Evolutionary conservation across 2,113 vertebrate genomes (phyloP).

Genomic region (Larimichthys polyactis): DNA sequence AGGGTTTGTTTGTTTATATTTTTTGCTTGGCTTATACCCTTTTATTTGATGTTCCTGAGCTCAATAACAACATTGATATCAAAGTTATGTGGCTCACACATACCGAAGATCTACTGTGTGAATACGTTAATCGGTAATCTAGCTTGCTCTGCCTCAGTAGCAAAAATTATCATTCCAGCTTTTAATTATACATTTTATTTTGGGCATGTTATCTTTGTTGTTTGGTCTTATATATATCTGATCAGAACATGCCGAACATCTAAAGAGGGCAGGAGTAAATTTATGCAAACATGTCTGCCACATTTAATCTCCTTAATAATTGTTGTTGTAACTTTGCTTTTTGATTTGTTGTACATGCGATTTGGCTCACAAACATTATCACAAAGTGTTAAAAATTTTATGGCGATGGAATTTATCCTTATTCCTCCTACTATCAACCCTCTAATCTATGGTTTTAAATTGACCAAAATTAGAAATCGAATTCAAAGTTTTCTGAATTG

Average conservation of each 20-base stretch:
- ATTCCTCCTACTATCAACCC: conserved; percentile 52
- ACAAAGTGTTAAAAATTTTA: conserved; percentile 31
- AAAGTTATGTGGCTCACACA: not conserved
- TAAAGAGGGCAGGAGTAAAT: conserved; percentile 36
- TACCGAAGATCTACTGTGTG: conserved; percentile 34
- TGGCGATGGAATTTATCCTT: conserved; percentile 49
- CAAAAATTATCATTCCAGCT: not conserved
- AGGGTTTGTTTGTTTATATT: conserved; percentile 12
- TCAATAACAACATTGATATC: not conserved
- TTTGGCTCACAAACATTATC: conserved; percentile 4
- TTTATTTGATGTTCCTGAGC: not conserved
- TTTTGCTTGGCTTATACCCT: not conserved
- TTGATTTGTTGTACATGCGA: conserved; percentile 54
- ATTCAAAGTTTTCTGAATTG: not conserved
- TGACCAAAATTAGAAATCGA: conserved; percentile 40
- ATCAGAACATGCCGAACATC: conserved; percentile 38
- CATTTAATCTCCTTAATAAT: conserved; percentile 36
- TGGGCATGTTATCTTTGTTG: conserved; percentile 7
- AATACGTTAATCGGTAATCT: conserved; percentile 23
- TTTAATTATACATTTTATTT: conserved; percentile 57
- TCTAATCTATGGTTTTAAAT: not conserved
- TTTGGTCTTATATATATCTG: conserved; percentile 49
- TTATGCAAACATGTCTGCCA: conserved; percentile 59
- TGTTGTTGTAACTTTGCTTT: not conserved
- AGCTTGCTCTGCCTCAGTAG: conserved; percentile 34